Base-by-base conservation (phyloP, 2,797 vertebrate species). In the Chromis chromis region DNA sequence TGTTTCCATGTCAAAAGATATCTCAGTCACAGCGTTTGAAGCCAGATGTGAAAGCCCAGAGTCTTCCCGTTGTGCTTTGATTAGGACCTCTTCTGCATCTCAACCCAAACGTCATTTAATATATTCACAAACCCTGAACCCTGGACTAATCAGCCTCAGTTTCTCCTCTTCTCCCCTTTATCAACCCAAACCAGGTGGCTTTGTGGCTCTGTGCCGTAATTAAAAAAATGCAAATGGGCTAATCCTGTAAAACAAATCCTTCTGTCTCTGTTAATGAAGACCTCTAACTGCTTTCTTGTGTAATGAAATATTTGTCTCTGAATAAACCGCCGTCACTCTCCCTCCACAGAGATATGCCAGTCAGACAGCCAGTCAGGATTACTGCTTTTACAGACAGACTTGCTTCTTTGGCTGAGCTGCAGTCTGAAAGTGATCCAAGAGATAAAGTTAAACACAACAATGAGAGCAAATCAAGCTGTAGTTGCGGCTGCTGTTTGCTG, bases 191-290 rank as follows among this genome's bases (percentile, higher is more conserved):
- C 86, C 93, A 94, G 92, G 91, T 92, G 92, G 89, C 84, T 89
- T 88, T 86, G 82, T 90, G 83, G 64, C 73, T 86, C 71, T 79
- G 44, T 33, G 72, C 75, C 65, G 81, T 94, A 92, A 94, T 94
- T 94, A 92, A 86, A 93, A 94, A 91, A 90, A 94, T 94, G 93
- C 92, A 93, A 94, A 94, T 92, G 28, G 42, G 49, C 24, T 89
- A 91, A 93, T 92, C 90, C 87, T 80, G 67, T 89, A 83, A 89
- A 79, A 85, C 69, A 92, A 92, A 89, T 86, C 87, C 70, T 78
- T 67, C 55, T 74, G 76, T 75, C 81, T 85, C 74, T 73, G 69
- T 81, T 90, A 91, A 91, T 85, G 72, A 85, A 67, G 79, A 83
- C 72, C 73, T 69, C 81, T 71, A 42, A 72, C 59, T 21, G n/a